Evolutionary conservation across 2,797 vertebrate genomes (phyloP), one percentile per base, ranked within the genome.

Genomic region (Protosalanx chinensis): DNA sequence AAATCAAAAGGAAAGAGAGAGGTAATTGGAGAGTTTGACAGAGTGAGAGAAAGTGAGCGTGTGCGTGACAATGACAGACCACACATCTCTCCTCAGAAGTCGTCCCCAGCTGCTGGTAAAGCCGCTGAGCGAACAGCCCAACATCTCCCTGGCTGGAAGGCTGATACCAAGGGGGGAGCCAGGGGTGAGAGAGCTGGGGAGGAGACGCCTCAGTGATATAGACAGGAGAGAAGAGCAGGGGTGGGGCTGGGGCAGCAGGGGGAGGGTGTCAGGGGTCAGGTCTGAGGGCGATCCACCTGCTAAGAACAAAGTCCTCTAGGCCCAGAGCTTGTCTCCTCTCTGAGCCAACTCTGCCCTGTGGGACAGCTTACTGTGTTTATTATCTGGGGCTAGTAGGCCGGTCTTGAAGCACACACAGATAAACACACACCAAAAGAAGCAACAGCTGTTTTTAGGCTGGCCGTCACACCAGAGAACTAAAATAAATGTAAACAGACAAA

Each of bases 261-360:
- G 64, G 64, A 67, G 72, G 64, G 33, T 41, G 63, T 20, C n/a
- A 74, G 46, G 68, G 78, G 79, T 74, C 33, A 67, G 65, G 79
- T 76, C 82, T 82, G 79, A 83, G 86, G 82, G 75, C 71, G 7
- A 81, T 85, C 77, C 82, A 87, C 85, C 85, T 87, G 85, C 81
- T 85, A 84, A 76, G 85, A 84, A 85, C 80, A 85, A 85, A 83
- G 82, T 68, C 72, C 69, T 74, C 71, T 74, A 57, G 73, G 64
- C 72, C 68, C 64, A 69, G 68, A 75, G 74, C 76, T 71, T 62
- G 76, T 72, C 51, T 15, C 57, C 71, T 74, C 74, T 68, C 60
- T 81, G 62, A 67, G 33, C 77, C 72, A 49, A 74, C 76, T 77
- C 76, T 72, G 64, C 79, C 74, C 74, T 37, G 62, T 72, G 77